Base-by-base conservation (phyloP, 2,113 vertebrate genomes). In the Pelusios castaneus region DNA sequence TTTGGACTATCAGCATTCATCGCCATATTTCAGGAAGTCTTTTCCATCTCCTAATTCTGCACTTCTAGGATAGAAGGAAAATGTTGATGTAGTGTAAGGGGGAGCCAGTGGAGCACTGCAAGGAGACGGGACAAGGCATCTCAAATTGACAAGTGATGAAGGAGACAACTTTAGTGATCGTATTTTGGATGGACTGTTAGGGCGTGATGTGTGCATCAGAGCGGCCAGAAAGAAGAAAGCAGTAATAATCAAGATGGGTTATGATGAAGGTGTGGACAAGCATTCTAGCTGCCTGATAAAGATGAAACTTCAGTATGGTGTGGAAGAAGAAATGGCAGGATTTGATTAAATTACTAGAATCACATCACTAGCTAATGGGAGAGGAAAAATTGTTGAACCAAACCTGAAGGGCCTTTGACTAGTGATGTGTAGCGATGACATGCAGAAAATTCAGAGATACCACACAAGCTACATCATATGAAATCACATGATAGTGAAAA, bases 401-500 rank as follows among this genome's bases (percentile, higher is more conserved):
- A 51, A 10, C 17, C 31, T 51, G 17, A 12, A 77, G 16, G 27
- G 13, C 43, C 75, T 77, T 47, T 77, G 12, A 25, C 43, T 77
- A 34, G 31, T 47, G 19, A 79, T 52, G 7, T 34, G 31, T 49
- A 19, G 4, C 34, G 17, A 47, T 79, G 25, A 51, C 45, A 49
- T 5, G 31, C 76, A 51, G 47, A 34, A 51, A 79, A 34, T 79
- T 79, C 77, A 49, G 19, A n/a, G 47, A 76, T 21, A 70, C 19
- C 34, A 38, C n/a, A 52, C 47, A 52, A 79, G 47, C 29, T 51
- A 79, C 17, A 34, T n/a, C 1, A 1, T 0, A 0, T 1, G n/a
- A 83, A n/a, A 10, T 34, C 3, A 3, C 0, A 1, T 3, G 38
- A 38, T 10, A 51, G 13, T 1, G 27, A 58, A 67, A 78, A 12